A percentile compares a stretch with the other conserved stretches of the same genome.
Evolutionary conservation across 2,888 invertebrate species (phyloP).

Genomic region (Muscina levida): DNA sequence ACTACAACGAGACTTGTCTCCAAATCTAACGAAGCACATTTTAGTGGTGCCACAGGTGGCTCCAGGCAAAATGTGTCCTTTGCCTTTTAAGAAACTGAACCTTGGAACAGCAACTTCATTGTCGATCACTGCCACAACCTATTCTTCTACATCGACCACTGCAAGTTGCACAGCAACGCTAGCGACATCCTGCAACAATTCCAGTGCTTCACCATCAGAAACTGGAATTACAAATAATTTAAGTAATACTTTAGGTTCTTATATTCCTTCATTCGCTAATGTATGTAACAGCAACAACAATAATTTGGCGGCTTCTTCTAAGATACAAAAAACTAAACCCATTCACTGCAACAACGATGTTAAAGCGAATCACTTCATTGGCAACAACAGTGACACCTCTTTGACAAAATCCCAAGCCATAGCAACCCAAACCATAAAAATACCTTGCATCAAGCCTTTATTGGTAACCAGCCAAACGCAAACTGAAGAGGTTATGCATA

Average conservation of each 20-base stretch:
- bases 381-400: neutral
- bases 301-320: slow-evolving; percentile 33
- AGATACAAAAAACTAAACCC: slow-evolving; percentile 41
- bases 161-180: slow-evolving; percentile 6
- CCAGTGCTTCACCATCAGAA: slow-evolving; percentile 62
- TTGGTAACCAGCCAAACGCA: slow-evolving; percentile 78
- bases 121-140: slow-evolving; percentile 9
- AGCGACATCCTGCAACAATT: slow-evolving; percentile 33
- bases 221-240: slow-evolving; percentile 52
- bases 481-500: slow-evolving; percentile 73
- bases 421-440: slow-evolving; percentile 68
- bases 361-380: slow-evolving; percentile 46
- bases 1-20: slow-evolving; percentile 68
- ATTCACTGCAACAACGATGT: slow-evolving; percentile 60
- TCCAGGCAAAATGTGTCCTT: slow-evolving; percentile 59
- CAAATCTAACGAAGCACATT: slow-evolving; percentile 68
- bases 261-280: slow-evolving; percentile 21
- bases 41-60: slow-evolving; percentile 61
- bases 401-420: slow-evolving; percentile 64
- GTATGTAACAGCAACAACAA: slow-evolving; percentile 58
- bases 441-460: slow-evolving; percentile 68
- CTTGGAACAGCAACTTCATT: slow-evolving; percentile 58
- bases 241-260: slow-evolving; percentile 60
- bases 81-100: slow-evolving; percentile 67
- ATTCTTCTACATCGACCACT: neutral